Evolutionary conservation across 2,888 invertebrate species (phyloP).

Genomic region (Eilema depressum): DNA sequence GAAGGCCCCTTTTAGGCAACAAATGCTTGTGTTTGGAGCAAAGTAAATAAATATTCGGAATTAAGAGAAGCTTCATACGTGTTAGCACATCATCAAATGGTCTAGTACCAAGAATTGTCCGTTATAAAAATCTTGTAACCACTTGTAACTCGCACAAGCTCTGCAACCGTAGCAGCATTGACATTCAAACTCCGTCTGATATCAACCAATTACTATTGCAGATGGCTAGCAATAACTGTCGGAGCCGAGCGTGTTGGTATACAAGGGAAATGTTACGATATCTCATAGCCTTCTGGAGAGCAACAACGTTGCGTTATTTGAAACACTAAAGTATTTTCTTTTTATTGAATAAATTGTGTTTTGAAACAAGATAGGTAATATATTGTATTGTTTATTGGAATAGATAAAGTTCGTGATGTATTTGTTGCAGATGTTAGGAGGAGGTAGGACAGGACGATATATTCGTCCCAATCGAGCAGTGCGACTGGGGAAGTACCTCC

Average conservation of each 20-base stretch:
- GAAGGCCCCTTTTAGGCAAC: no score
- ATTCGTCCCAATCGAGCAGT: no score
- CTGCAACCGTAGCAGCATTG: background rate
- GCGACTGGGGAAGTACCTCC: no score
- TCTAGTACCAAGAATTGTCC: no score
- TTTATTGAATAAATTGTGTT: conserved; percentile 26
- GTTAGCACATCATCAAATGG: no score
- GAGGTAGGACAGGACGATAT: no score
- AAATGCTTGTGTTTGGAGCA: no score
- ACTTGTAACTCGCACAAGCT: background rate
- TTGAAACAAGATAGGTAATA: background rate
- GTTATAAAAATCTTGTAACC: background rate
- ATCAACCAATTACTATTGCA: conserved; percentile 27
- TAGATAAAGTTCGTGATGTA: background rate
- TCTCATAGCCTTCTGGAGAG: conserved; percentile 36
- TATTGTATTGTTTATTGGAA: background rate
- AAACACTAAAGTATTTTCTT: conserved; percentile 29
- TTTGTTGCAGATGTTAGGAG: background rate
- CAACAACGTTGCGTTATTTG: conserved; percentile 33
- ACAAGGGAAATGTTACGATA: conserved; percentile 39
- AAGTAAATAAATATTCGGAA: background rate
- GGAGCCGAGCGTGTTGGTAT: conserved; percentile 24
- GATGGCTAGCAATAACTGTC: conserved; percentile 45
- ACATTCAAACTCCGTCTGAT: conserved; percentile 20
- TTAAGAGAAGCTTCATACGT: no score